A percentile compares a stretch with the other conserved stretches of the same genome.
phyloP scores from a whole-genome alignment of 2,797 vertebrate species.

The Micrastur ruficollis region DNA sequence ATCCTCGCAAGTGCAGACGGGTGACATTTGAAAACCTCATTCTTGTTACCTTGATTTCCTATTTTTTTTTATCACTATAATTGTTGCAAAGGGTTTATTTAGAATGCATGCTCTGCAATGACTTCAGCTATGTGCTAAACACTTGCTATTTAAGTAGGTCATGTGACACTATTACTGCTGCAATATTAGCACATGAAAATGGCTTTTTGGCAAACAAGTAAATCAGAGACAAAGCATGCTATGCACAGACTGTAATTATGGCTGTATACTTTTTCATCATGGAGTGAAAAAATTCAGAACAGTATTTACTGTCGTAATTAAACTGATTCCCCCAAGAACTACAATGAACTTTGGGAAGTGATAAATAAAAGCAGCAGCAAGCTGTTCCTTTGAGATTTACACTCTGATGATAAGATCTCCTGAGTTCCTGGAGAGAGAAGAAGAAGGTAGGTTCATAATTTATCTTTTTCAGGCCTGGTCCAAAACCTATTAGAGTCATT shows the following conservation, averaged over 20 bases:
- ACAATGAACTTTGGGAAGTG: slow-evolving; percentile 49
- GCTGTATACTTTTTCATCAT: slow-evolving; percentile 2
- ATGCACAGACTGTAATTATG: slow-evolving; percentile 36
- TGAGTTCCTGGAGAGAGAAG: slow-evolving; percentile 2
- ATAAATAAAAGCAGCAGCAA: slow-evolving; percentile 61
- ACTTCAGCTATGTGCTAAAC: background rate
- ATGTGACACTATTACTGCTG: background rate
- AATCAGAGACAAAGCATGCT: slow-evolving; percentile 40
- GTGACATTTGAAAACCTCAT: background rate
- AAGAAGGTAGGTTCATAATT: slow-evolving; percentile 22
- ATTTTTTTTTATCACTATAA: background rate
- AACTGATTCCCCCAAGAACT: slow-evolving; percentile 57
- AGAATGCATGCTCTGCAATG: background rate
- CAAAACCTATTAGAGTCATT: slow-evolving; percentile 22
- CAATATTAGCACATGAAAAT: slow-evolving; percentile 9
- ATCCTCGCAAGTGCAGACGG: background rate
- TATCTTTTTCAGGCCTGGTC: background rate
- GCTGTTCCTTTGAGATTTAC: slow-evolving; percentile 58
- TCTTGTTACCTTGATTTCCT: background rate
- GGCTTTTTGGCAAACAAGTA: slow-evolving; percentile 25
- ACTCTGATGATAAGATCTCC: slow-evolving; percentile 25
- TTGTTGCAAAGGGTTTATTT: background rate
- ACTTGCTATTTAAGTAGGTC: background rate
- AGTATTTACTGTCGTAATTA: slow-evolving; percentile 59
- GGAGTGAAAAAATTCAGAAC: slow-evolving; percentile 14